Percentiles rank a stretch among this genome's conserved stretches.
Evolutionary conservation across 1,140 invertebrate genomes (phyloP).

Genomic region (Philotrypesis tridentata): DNA sequence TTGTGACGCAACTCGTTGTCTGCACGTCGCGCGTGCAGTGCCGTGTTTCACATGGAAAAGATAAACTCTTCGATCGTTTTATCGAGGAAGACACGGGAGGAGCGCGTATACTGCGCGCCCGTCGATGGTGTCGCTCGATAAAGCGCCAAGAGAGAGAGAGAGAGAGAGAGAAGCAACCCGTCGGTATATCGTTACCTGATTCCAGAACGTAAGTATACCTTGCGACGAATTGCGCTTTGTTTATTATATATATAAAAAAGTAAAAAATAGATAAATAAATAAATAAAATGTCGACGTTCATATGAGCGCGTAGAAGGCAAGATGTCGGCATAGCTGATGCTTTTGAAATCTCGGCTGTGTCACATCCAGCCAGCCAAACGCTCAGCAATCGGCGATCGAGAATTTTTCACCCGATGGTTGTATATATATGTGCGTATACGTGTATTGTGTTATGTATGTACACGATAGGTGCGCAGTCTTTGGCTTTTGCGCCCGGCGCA

Average conservation of each 20-base stretch:
- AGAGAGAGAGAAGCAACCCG: too few relatives aligned
- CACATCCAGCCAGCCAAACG: slow-evolving; percentile 72
- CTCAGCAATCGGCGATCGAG: slow-evolving; percentile 54
- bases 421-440: background rate
- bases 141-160: too few relatives aligned
- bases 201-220: too few relatives aligned
- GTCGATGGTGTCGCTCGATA: slow-evolving; percentile 26
- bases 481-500: too few relatives aligned
- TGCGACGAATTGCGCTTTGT: too few relatives aligned
- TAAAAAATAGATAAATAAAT: background rate
- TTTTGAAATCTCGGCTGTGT: slow-evolving; percentile 71
- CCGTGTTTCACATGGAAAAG: background rate
- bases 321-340: slow-evolving; percentile 74
- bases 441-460: too few relatives aligned
- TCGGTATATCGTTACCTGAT: slow-evolving; percentile 7
- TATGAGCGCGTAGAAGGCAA: slow-evolving; percentile 69
- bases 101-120: background rate
- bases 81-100: background rate
- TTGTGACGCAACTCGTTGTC: background rate
- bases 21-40: too few relatives aligned
- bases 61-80: slow-evolving; percentile 34
- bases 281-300: background rate
- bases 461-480: too few relatives aligned
- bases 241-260: background rate
- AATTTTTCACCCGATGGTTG: background rate